Base-by-base conservation (phyloP, 1,140 invertebrate genomes). In the Tigriopus japonicus region DNA sequence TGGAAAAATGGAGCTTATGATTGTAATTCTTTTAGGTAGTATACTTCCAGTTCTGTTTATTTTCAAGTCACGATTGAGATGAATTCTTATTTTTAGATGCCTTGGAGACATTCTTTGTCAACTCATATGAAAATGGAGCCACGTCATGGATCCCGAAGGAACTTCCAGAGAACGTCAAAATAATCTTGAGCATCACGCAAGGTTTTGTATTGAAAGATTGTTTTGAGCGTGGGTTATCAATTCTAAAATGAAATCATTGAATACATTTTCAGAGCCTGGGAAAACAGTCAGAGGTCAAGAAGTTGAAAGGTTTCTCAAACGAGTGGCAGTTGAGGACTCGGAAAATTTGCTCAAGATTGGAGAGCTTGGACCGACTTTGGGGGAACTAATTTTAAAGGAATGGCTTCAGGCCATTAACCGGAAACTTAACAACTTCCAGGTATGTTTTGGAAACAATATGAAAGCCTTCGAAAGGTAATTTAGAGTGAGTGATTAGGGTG, bases 21-120 rank as follows among this genome's bases (percentile, higher is more conserved):
- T 58, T 6, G 55, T 58, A 1, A 58, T 58, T 10, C n/a, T 58
- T 14, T n/a, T 58, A 10, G 55, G 55, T 58, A 42, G 21, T 3
- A 17, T 6, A 49, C 3, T 3, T 17, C 12, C 21, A 12, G 10
- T 12, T 15, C 42, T 12, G 15, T 12, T 43, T 43, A 12, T 43
- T 10, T 15, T 15, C 10, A 15, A 15, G 15, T 10, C 42, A 12
- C 42, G 24, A 13, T 41, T n/a, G 28, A 21, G 3, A 41, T 12
- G 7, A 10, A 7, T 56, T 56, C 54, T 56, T 12, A n/a, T 12
- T 41, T 58, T 40, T 41, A 58, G 55, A 58, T 58, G 23, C 55
- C 2, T n/a, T 58, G 6, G 55, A 58, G 28, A 58, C 17, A 7
- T 58, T 58, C 41, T 58, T 58, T n/a, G 55, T 58, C 17, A 58